Evolutionary conservation across 2,888 invertebrate species (phyloP).

Genomic region (Cataglyphis albicans): DNA sequence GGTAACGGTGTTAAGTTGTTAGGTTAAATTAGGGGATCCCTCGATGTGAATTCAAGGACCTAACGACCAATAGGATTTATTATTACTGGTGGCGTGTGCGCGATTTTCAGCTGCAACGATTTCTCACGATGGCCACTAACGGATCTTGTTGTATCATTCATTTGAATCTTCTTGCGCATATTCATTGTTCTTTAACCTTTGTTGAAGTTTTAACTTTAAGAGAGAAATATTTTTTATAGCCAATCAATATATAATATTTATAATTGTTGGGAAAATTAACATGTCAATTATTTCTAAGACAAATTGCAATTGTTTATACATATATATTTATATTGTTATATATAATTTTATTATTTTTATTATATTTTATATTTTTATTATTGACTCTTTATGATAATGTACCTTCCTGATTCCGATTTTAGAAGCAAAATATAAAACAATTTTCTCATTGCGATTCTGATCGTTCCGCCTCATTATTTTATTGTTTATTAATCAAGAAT

Average conservation of each 20-base stretch:
- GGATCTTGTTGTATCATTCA: slow-evolving; percentile 42
- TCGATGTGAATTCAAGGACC: slow-evolving; percentile 75
- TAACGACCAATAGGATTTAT: slow-evolving; percentile 83
- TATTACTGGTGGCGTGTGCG: slow-evolving; percentile 73
- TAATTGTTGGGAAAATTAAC: neutral
- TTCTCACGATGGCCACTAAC: slow-evolving; percentile 66
- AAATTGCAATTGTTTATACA: neutral
- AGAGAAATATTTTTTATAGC: neutral
- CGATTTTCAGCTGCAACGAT: slow-evolving; percentile 69
- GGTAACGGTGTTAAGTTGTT: slow-evolving; percentile 83
- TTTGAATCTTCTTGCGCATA: neutral
- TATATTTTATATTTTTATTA: neutral
- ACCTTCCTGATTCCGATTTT: neutral
- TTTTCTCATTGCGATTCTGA: neutral
- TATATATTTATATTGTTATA: neutral
- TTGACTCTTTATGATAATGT: neutral
- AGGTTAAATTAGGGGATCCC: slow-evolving; percentile 81
- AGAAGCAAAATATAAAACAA: too few relatives aligned
- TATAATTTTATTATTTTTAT: neutral
- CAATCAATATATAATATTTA: neutral
- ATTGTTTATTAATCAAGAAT: neutral
- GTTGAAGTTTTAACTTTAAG: neutral
- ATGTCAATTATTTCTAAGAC: neutral
- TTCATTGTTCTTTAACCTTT: neutral
- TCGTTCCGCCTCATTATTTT: neutral